Percentiles rank a stretch among this genome's conserved stretches.
Conservation (phyloP, 1,140 invertebrate genomes). For the Heterodera schachtii region DNA sequence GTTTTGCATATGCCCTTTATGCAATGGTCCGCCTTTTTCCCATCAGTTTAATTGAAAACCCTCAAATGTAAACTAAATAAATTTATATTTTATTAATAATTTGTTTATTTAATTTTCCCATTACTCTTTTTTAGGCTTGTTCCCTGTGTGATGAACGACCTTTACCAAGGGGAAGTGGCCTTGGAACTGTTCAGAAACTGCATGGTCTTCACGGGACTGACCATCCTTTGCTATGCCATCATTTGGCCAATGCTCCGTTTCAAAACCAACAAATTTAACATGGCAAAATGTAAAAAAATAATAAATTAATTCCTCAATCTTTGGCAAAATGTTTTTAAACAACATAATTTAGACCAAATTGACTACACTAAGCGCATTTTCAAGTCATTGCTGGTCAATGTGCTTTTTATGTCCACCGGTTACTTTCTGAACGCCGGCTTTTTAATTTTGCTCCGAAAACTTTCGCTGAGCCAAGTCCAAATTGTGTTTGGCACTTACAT, state of each 20-base stretch:
- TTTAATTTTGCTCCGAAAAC: not conserved
- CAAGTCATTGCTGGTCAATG: not conserved
- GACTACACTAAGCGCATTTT: not conserved
- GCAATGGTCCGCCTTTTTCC: not conserved
- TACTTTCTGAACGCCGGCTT: not conserved
- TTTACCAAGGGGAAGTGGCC: not conserved
- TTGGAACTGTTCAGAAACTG: not conserved
- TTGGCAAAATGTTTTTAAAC: not conserved
- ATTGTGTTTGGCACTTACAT: not conserved
- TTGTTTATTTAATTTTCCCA: too few relatives aligned
- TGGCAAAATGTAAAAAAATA: not conserved
- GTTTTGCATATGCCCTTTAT: not conserved
- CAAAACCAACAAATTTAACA: not conserved
- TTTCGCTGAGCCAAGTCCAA: not conserved
- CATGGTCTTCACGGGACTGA: not conserved
- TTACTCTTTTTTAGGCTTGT: not conserved
- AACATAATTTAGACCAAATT: not conserved
- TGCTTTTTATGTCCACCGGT: not conserved
- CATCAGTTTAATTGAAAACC: not conserved
- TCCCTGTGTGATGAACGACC: not conserved
- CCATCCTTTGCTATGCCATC: not conserved
- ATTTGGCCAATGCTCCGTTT: not conserved
- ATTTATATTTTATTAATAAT: too few relatives aligned
- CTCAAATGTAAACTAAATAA: not conserved
- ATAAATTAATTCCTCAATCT: not conserved